Percentiles rank a stretch among this genome's conserved stretches.
Evolutionary conservation across 2,888 invertebrate genomes (phyloP).

Genomic region (Lottia gigantea): DNA sequence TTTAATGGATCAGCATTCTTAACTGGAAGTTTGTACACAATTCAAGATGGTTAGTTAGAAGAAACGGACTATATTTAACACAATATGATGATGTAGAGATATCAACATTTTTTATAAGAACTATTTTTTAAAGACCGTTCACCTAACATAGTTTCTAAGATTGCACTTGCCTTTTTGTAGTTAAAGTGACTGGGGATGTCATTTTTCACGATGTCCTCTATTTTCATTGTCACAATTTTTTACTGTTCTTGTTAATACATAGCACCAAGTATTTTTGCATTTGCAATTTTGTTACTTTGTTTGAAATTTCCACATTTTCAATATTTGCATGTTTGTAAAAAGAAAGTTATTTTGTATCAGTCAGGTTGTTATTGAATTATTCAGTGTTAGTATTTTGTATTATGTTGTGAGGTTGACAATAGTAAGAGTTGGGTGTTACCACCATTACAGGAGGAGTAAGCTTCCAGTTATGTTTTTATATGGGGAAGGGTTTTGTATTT

Average conservation of each 20-base stretch:
- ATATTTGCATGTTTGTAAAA: slow-evolving; percentile 25
- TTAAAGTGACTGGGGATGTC: slow-evolving; percentile 4
- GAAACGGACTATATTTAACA: too few relatives aligned
- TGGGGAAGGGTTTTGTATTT: slow-evolving; percentile 19
- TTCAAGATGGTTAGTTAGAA: too few relatives aligned
- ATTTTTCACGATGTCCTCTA: slow-evolving; percentile 1
- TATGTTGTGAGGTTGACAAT: slow-evolving; percentile 20
- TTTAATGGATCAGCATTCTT: slow-evolving; percentile 5
- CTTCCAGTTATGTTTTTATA: slow-evolving; percentile 24
- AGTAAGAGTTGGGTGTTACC: slow-evolving; percentile 13
- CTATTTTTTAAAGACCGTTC: too few relatives aligned
- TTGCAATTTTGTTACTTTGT: slow-evolving; percentile 27
- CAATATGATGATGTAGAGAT: too few relatives aligned
- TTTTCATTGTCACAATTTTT: slow-evolving; percentile 7
- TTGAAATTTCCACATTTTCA: slow-evolving; percentile 24
- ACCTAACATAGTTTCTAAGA: neutral
- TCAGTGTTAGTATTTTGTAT: slow-evolving; percentile 26
- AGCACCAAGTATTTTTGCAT: slow-evolving; percentile 19
- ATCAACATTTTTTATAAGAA: too few relatives aligned
- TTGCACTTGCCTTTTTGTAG: slow-evolving; percentile 11
- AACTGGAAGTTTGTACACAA: slow-evolving; percentile 3
- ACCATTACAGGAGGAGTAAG: slow-evolving; percentile 10
- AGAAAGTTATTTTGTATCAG: neutral
- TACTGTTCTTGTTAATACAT: slow-evolving; percentile 1
- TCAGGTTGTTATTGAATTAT: slow-evolving; percentile 18